Conservation (phyloP, 1,140 invertebrate genomes). For the Lepidurus apus region DNA sequence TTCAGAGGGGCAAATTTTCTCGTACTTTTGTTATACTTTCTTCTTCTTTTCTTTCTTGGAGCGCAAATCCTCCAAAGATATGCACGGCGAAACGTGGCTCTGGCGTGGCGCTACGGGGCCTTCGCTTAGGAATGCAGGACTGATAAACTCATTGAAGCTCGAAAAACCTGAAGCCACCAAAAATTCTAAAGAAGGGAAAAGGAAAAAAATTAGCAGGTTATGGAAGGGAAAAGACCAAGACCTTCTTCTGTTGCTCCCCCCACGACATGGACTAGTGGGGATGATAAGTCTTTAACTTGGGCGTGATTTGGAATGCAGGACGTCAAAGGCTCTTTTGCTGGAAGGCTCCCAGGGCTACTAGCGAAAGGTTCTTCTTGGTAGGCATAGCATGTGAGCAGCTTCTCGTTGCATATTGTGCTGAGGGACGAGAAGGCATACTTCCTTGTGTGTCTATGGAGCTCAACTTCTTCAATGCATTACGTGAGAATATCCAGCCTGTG, state of each 20-base stretch:
- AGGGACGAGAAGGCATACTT: not conserved
- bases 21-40: not conserved
- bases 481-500: not conserved
- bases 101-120: not conserved
- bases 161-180: not conserved
- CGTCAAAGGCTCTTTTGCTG: not conserved
- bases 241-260: too few species aligned
- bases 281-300: not conserved
- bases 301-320: not conserved
- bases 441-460: not conserved
- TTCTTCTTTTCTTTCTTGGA: not conserved
- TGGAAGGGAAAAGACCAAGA: not conserved
- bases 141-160: not conserved
- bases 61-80: not conserved
- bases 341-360: not conserved
- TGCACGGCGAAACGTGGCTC: not conserved
- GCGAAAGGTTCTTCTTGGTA: not conserved
- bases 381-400: constrained; percentile 13
- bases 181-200: not conserved
- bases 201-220: not conserved
- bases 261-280: not conserved
- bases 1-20: not conserved
- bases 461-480: constrained; percentile 2
- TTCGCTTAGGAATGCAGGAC: not conserved
- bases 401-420: not conserved